Evolutionary conservation across 2,113 vertebrate species (phyloP).

Genomic region (Lethenteron camtschaticum): DNA sequence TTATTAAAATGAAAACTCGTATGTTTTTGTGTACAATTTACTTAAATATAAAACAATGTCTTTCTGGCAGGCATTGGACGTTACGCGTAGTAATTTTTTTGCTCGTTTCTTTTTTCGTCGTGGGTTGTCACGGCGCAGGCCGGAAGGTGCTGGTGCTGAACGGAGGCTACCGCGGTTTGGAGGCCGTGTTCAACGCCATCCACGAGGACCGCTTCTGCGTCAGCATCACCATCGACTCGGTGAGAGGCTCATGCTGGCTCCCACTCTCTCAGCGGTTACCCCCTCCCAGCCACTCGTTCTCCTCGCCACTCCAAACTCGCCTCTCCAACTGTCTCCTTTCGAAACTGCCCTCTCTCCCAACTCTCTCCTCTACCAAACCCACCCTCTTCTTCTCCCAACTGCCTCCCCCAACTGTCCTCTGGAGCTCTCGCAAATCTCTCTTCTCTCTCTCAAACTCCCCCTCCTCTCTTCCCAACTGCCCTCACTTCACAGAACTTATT

Average conservation of each 20-base stretch:
- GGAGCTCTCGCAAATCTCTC: no score
- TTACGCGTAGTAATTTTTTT: no score
- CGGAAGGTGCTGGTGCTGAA: constrained; percentile 71
- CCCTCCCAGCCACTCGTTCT: neutral
- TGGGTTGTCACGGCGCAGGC: constrained; percentile 23
- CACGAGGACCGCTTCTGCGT: constrained; percentile 64
- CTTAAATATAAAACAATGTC: neutral
- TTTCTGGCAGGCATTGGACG: no score
- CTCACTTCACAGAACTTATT: no score
- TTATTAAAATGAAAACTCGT: no score
- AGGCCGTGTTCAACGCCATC: constrained; percentile 58
- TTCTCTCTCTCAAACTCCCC: no score
- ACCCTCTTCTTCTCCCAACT: neutral
- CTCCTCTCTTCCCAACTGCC: no score
- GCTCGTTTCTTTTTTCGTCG: no score
- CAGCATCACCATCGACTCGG: constrained; percentile 48
- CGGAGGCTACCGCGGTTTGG: constrained; percentile 46
- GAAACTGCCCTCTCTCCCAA: neutral
- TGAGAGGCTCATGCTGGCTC: constrained; percentile 17
- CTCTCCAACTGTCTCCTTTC: neutral
- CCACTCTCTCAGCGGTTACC: neutral
- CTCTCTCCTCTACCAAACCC: constrained; percentile 3
- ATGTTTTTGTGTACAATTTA: no score
- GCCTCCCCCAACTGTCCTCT: neutral
- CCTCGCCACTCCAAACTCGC: neutral